phyloP scores from a whole-genome alignment of 2,113 vertebrate species.

The Lampris incognitus region DNA sequence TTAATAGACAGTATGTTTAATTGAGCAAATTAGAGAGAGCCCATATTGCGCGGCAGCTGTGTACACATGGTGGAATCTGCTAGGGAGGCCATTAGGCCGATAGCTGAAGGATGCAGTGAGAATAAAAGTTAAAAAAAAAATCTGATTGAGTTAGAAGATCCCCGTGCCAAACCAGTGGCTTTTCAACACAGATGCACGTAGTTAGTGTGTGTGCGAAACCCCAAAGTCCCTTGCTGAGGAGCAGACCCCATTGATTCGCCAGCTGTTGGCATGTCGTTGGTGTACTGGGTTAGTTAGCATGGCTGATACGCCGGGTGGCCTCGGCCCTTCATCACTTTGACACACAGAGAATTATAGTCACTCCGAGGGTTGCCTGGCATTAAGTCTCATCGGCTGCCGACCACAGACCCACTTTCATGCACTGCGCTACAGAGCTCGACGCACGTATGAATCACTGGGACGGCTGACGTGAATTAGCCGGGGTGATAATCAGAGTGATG shows the following conservation, averaged over 20 bases:
- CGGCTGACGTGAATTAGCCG: constrained; percentile 20
- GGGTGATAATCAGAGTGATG: constrained; percentile 10
- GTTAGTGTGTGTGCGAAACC: constrained; percentile 62
- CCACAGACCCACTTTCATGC: constrained; percentile 13
- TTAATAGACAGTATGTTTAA: constrained; percentile 84
- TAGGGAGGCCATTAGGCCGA: constrained; percentile 71
- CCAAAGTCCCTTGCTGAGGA: constrained; percentile 51
- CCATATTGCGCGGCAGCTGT: constrained; percentile 81
- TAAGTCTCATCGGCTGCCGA: background rate
- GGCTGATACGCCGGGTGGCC: constrained; percentile 45
- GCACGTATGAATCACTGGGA: constrained; percentile 9
- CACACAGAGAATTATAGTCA: constrained; percentile 44
- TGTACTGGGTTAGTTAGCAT: constrained; percentile 38
- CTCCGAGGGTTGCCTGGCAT: constrained; percentile 24
- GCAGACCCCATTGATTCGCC: constrained; percentile 46
- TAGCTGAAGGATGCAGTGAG: constrained; percentile 61
- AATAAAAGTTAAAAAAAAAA: constrained; percentile 51
- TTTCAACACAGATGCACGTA: constrained; percentile 71
- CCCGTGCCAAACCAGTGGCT: constrained; percentile 68
- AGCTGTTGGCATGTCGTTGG: constrained; percentile 47
- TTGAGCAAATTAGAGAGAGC: constrained; percentile 80
- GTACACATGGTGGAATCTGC: constrained; percentile 80
- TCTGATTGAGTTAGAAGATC: constrained; percentile 57
- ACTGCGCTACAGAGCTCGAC: constrained; percentile 12
- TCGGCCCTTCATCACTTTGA: constrained; percentile 32